Conservation (phyloP, 1,140 invertebrate species). For the Riptortus pedestris region DNA sequence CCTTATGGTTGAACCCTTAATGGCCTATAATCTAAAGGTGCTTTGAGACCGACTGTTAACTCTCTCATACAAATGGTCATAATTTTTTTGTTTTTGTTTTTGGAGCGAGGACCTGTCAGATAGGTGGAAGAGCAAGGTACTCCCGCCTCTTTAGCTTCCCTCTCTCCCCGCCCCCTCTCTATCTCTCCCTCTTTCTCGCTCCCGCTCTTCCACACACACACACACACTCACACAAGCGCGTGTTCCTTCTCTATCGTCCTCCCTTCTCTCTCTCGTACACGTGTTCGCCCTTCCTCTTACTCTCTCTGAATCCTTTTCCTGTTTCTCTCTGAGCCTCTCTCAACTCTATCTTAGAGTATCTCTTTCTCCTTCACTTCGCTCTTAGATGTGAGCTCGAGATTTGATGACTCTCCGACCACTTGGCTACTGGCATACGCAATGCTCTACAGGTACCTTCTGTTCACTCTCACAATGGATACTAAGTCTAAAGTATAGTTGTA, state of each 20-base stretch:
- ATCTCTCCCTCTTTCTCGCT: background rate
- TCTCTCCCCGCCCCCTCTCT: background rate
- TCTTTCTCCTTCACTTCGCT: background rate
- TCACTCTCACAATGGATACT: background rate
- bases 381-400: background rate
- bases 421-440: slow-evolving; percentile 16
- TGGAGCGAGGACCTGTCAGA: background rate
- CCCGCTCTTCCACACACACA: no score
- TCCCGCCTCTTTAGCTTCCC: background rate
- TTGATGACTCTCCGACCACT: slow-evolving; percentile 14
- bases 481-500: no score
- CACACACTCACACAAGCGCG: background rate
- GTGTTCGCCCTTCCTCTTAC: background rate
- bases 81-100: background rate
- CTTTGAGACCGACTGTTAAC: slow-evolving; percentile 3
- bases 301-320: background rate
- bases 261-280: background rate
- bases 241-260: background rate
- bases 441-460: background rate
- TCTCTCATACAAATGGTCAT: slow-evolving; percentile 9
- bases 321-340: background rate
- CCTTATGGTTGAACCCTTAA: background rate
- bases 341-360: no score
- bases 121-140: slow-evolving; percentile 1
- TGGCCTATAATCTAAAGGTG: background rate